A percentile compares a stretch with the other conserved stretches of the same genome.
Evolutionary conservation across 1,140 invertebrate species (phyloP).

Genomic region (Chlorops oryzae): DNA sequence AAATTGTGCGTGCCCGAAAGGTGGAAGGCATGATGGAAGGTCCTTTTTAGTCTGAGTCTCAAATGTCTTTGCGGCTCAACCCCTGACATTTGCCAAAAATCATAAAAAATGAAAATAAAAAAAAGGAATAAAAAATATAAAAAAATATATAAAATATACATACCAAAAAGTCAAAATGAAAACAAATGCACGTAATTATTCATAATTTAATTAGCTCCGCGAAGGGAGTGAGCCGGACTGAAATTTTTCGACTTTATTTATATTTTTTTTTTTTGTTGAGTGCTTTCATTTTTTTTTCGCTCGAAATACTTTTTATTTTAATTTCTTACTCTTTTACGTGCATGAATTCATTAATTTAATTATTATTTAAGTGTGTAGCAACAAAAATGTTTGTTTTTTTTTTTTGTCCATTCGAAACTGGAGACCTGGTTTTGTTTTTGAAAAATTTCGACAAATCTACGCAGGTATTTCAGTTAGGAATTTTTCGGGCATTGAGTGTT

Average conservation of each 20-base stretch:
- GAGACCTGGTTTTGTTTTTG: conserved; percentile 4
- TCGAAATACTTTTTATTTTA: conserved; percentile 4
- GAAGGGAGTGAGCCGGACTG: no score
- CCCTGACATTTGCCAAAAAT: no score
- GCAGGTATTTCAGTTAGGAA: no score
- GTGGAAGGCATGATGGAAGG: no score
- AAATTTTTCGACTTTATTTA: conserved; percentile 17
- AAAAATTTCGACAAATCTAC: no score
- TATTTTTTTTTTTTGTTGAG: conserved; percentile 30
- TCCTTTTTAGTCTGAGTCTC: no score
- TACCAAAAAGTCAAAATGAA: no score
- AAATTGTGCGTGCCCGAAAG: no score
- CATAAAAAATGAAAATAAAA: background rate
- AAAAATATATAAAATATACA: no score
- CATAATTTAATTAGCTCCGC: conserved; percentile 44
- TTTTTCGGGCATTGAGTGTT: no score
- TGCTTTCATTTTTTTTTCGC: conserved; percentile 5
- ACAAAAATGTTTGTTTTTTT: background rate
- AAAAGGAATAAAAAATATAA: no score
- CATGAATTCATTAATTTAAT: conserved; percentile 46
- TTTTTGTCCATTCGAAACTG: background rate
- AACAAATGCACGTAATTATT: conserved; percentile 39
- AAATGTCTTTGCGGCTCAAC: no score
- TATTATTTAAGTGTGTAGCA: conserved; percentile 13
- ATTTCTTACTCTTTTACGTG: conserved; percentile 29